Evolutionary conservation across 1,140 invertebrate genomes (phyloP), one percentile per base, ranked within the genome.

Genomic region (Apis dorsata): DNA sequence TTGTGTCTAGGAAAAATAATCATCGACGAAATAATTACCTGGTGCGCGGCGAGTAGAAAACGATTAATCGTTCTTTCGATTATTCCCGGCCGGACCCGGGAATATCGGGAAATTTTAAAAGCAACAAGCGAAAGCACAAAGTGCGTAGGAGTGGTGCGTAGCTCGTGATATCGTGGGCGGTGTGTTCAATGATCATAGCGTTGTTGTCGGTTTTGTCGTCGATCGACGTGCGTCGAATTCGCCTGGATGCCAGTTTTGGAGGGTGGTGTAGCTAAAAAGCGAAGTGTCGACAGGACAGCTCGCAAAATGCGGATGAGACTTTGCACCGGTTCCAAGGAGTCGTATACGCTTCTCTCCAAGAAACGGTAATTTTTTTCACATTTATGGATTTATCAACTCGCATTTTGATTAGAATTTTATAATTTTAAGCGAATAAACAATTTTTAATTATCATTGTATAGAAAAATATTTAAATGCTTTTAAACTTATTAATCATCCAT

Each of bases 281-380:
- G 90, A n/a, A 81, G 72, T 55, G 84, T 82, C 57, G 84, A 84
- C 60, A 87, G 91, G 34, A 78, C 90, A 69, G 89, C 81, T n/a
- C 88, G 90, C 78, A 93, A 92, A 82, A 93, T 93, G 92, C 89
- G 92, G 34, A 93, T 93, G 92, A 88, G 91, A 66, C 88, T 93
- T 21, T 91, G 91, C 81, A 90, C 87, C 76, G 88, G 92, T 70
- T 92, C 92, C 72, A 93, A 93, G 84, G 92, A 93, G 86, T 93
- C 92, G 11, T 93, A 93, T 65, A 91, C 91, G 24, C 89, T 93
- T 17, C 92, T 92, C 66, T 91, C 92, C 24, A 93, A 92, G 77
- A 93, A 92, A 88, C 90, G 92, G 92, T 92, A 92, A 89, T 51
- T 51, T 69, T 68, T 74, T 34, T 57, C 17, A 11, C 11, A 15